These are phyloP conservation scores for Acanthurus tractus DNA, from an alignment of 2,797 vertebrate species.

Conservation along the genomic window DNA sequence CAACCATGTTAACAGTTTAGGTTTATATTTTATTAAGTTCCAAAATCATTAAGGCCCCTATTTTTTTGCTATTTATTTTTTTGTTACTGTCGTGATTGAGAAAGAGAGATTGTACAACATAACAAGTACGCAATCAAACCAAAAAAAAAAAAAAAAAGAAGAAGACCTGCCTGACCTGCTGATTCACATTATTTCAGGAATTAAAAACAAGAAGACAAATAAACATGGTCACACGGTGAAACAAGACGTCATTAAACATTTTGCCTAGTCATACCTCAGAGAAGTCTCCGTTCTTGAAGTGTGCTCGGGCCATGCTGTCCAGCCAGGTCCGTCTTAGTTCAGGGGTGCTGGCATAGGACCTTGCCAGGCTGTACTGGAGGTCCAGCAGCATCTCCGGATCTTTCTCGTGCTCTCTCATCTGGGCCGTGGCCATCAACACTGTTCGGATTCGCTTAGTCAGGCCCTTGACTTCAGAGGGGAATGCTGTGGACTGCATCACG, in stretches of 20 bases:
- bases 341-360: slow-evolving; percentile 96
- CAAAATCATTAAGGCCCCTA: neutral
- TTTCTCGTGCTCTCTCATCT: slow-evolving; percentile 97
- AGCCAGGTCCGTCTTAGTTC: slow-evolving; percentile 97
- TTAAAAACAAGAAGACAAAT: fast-evolving
- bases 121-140: neutral
- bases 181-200: neutral
- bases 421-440: slow-evolving; percentile 97
- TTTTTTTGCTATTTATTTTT: no score
- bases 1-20: no score
- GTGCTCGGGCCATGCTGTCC: slow-evolving; percentile 98
- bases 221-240: neutral
- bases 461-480: slow-evolving; percentile 95
- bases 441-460: slow-evolving; percentile 97
- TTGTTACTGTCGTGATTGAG: no score
- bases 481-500: slow-evolving; percentile 87
- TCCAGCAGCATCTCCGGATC: slow-evolving; percentile 98
- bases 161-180: neutral
- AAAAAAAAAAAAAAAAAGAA: no score
- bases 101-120: no score
- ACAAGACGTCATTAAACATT: no score
- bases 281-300: slow-evolving; percentile 94
- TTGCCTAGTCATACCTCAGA: slow-evolving; percentile 88
- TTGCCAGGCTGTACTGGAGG: slow-evolving; percentile 96
- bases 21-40: no score